Evolutionary conservation across 2,888 invertebrate species (phyloP), one percentile per base, ranked within the genome.

Genomic region (Drosophila aldrichi): DNA sequence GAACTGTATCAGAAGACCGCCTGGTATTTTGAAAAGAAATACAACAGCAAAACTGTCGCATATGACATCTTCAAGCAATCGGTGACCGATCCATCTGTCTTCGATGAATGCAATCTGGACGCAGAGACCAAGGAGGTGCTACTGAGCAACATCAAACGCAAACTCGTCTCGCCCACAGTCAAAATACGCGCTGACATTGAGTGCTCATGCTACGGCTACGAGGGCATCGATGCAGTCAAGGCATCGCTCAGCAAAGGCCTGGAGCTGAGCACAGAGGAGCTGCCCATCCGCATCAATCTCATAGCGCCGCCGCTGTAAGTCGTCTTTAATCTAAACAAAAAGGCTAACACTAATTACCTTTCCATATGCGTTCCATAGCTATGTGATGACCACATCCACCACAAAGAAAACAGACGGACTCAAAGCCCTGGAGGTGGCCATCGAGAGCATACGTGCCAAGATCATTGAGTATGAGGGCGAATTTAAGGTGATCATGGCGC

Each of bases 41-140:
- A 97, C 91, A 98, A 98, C 92, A 97, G 96, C 92, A 98, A 98
- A 93, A 98, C 98, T 1, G 97, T 97, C 3, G 97, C 98, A 40
- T 99, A 98, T 93, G 99, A 99, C 92, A 97, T 97, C 84, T 99
- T 99, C 93, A 99, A 99, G 94, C 98, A 98, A 94, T 98, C 99
- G 80, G 99, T 99, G 57, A 95, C 96, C 79, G 98, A 99, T 92
- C 98, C 99, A 3, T 96, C 96, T 70, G 97, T 99, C 54, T 94
- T 99, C 77, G 97, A 98, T 77, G 99, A 99, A 93, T 99, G 99
- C 93, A 97, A 97, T 67, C 94, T 99, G 36, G 98, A 98, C 91
- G 97, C 97, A 22, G 94, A 96, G 73, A 98, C 98, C 9, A 98
- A 98, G 93, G 97, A 97, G 91, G 97, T 98, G 25, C 94, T 99